Conservation (phyloP, 2,113 vertebrate species). For the Cochlearius cochlearius region DNA sequence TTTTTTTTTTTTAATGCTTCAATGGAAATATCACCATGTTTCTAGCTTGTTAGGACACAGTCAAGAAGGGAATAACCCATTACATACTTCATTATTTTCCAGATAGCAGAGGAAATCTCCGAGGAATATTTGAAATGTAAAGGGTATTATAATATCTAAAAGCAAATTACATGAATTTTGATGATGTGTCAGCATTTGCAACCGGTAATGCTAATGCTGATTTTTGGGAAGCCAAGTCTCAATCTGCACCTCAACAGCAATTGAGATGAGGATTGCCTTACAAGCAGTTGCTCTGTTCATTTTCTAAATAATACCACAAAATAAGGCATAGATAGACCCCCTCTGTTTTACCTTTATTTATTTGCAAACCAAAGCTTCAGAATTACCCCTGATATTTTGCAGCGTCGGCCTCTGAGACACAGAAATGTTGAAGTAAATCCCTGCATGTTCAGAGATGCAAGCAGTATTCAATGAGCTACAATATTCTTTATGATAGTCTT, state of each 20-base stretch:
- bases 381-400: neutral
- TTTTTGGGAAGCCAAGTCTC: neutral
- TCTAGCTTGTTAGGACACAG: conserved; percentile 2
- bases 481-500: neutral
- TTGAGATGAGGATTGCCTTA: neutral
- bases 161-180: conserved; percentile 25
- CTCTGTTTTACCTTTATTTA: neutral
- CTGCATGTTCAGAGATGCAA: neutral
- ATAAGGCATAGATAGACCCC: neutral
- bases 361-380: neutral
- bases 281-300: neutral
- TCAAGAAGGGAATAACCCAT: conserved; percentile 33
- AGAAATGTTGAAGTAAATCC: neutral
- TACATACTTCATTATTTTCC: conserved; percentile 52
- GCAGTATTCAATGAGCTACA: neutral
- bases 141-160: neutral
- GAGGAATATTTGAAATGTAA: conserved; percentile 31
- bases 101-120: conserved; percentile 18
- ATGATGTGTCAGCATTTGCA: conserved; percentile 4
- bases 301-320: neutral
- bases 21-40: neutral
- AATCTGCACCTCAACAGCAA: neutral
- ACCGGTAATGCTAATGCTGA: neutral
- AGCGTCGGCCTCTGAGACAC: neutral
- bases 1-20: neutral